Evolutionary conservation across 2,797 vertebrate genomes (phyloP), one percentile per base, ranked within the genome.

Genomic region (Gymnothorax reevesii): DNA sequence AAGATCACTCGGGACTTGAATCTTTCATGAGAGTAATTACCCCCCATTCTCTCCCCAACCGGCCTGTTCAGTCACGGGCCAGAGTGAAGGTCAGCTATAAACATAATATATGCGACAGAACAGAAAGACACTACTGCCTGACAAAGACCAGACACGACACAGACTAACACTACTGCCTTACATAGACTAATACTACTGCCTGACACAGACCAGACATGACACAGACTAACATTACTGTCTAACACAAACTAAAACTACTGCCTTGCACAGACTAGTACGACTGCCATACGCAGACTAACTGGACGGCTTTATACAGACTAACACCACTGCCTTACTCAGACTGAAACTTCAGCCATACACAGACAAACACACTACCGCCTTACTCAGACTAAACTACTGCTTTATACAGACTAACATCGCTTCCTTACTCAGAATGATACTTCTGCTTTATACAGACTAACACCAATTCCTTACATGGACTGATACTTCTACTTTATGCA

Each of bases 1-100:
- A 90, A 83, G 89, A 90, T 94, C 93, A 94, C 89, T 91, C 90
- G 91, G 93, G 91, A 82, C 91, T 92, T 87, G 93, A 92, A 92
- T 88, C 92, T 92, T 94, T 94, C 93, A 95, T 95, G 94, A 94
- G 94, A 95, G 94, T 85, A 90, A 95, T 96, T 96, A 95, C 92
- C 87, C n/a, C 88, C 91, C 89, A 91, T 91, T 91, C 91, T 94
- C 92, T 94, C 91, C 94, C 91, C 89, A 94, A 89, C 1, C 2
- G 33, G 89, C 84, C 92, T 90, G 92, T 95, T 94, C 91, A 90
- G 90, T 90, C 90, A 94, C 95, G 93, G 94, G 91, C 90, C 86
- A 84, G 1, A 84, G 93, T 9, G 42, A 49, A 10, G 77, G 62
- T 64, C 64, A 69, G 5, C 10, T 71, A 71, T 13, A 9, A 71